These are phyloP conservation scores for Arremon aurantiirostris DNA, from an alignment of 2,797 vertebrate species.

Conservation along the genomic window DNA sequence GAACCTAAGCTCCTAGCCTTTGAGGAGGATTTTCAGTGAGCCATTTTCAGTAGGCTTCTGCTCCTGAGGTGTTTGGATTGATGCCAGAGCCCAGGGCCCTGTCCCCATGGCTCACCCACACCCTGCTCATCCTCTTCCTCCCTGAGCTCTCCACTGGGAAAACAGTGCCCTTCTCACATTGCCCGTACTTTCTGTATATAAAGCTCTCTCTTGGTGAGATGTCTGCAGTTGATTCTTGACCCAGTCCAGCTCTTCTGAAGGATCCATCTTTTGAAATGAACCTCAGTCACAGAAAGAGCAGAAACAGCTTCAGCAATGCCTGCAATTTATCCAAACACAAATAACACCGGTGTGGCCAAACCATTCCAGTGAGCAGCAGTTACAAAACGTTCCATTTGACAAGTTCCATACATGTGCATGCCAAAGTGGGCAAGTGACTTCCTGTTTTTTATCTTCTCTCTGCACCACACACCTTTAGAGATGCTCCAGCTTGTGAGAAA, in stretches of 20 bases:
- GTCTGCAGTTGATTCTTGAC: background rate
- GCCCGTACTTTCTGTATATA: fast-evolving
- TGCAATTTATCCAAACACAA: background rate
- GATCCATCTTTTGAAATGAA: background rate
- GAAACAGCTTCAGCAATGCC: background rate
- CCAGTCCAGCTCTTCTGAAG: background rate
- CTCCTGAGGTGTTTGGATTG: background rate
- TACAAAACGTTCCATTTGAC: background rate
- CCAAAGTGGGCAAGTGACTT: background rate
- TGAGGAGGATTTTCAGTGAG: background rate
- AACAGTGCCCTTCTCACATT: background rate
- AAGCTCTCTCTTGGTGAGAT: background rate
- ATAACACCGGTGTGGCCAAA: fast-evolving
- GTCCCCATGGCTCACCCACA: background rate
- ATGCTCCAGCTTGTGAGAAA: background rate
- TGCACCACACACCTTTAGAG: background rate
- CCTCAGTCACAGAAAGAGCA: background rate
- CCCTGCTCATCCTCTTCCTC: background rate
- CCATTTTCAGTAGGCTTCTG: background rate
- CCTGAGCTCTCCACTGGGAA: background rate
- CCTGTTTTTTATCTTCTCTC: background rate
- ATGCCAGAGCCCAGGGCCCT: background rate
- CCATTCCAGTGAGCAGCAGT: background rate
- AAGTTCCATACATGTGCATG: fast-evolving
- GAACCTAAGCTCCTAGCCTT: background rate